Base-by-base conservation (phyloP, 92 coral and sea anemone genomes). In the Micromussa lordhowensis region DNA sequence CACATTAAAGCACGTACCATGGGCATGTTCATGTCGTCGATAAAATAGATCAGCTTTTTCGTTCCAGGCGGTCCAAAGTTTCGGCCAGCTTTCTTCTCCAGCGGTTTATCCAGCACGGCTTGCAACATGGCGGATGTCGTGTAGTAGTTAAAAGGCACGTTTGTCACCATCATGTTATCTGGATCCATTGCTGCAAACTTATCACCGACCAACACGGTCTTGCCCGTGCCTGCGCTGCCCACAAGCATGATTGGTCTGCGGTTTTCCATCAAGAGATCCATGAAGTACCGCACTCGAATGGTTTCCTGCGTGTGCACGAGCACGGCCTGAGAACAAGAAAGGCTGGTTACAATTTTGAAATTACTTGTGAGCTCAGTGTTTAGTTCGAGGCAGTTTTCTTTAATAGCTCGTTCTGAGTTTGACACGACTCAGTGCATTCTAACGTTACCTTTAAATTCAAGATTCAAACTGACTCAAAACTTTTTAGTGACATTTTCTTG, bases 1-100 rank as follows among this genome's bases (percentile, higher is more conserved):
- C 24, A 24, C 64, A 12, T 77, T 5, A 14, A 61, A 21, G n/a
- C 16, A 89, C 96, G 49, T 84, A 97, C 99, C 95, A 95, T 96
- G 76, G 99, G 99, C 99, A 97, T 97, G 95, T 97, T 97, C 99
- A 97, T 97, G 74, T 97, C 99, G 78, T 97, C 99, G 69, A 96
- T 98, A 77, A 98, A 96, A 89, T 98, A 98, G 80, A 98, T 92
- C 26, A 98, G 96, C 72, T 92, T 96, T 86, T 98, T 98, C 66
- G 96, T 94, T 19, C 99, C 99, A 13, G 99, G 99, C 14, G 99
- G 99, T 6, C 99, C 99, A 72, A 93, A 98, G 80, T 98, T 98
- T 31, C 99, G 96, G 17, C 99, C 99, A 30, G 99, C 99, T 80
- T 98, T 98, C 95, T 98, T 98, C 77, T 98, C 99, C 89, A 98